Conservation (phyloP, 2,113 vertebrate genomes). For the Ictidomys tridecemlineatus region DNA sequence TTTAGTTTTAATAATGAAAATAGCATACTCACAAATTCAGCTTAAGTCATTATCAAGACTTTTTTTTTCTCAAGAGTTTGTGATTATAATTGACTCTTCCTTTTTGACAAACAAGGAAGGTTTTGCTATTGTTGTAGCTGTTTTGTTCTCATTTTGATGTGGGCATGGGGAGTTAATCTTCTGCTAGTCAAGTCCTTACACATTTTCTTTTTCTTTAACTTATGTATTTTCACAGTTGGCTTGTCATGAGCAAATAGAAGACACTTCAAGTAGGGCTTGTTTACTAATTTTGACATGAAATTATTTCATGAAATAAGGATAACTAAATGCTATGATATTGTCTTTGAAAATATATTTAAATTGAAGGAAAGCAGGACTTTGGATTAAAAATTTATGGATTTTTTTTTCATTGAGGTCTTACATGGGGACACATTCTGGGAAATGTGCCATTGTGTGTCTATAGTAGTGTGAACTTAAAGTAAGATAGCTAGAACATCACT, state of each 20-base stretch:
- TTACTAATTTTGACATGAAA: not conserved
- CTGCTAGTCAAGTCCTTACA: not conserved
- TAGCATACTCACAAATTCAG: not conserved
- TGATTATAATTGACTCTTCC: not conserved
- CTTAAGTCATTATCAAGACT: not conserved
- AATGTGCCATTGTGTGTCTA: not conserved
- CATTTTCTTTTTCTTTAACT: not conserved
- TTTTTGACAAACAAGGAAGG: not conserved
- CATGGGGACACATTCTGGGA: not conserved
- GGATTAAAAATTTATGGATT: not conserved
- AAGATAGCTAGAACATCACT: not conserved
- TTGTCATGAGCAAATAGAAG: not conserved
- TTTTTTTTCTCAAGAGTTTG: not conserved
- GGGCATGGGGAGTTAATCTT: not conserved
- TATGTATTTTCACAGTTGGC: not conserved
- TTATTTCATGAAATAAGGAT: not conserved
- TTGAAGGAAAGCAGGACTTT: not conserved
- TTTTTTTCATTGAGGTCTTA: not conserved
- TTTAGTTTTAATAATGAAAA: not conserved
- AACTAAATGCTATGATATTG: not conserved
- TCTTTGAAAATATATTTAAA: not conserved
- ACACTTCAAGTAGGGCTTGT: not conserved
- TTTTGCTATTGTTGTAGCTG: not conserved
- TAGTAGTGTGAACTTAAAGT: rapidly evolving
- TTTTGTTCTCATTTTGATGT: not conserved